phyloP scores from a whole-genome alignment of 2,888 invertebrate genomes.

The Tortrix viridana region DNA sequence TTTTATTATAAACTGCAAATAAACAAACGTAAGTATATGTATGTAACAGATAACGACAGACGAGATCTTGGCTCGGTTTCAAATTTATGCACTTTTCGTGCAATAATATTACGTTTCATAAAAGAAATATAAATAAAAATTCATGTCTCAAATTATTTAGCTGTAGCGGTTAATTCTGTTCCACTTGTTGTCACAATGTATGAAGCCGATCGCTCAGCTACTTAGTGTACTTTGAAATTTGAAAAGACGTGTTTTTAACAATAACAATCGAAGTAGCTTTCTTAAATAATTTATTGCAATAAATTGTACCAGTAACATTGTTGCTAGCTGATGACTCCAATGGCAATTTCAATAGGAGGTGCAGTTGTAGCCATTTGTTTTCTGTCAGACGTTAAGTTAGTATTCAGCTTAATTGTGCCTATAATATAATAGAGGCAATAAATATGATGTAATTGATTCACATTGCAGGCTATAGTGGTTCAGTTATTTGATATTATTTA shows the following conservation, averaged over 20 bases:
- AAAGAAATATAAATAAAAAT: slow-evolving; percentile 25
- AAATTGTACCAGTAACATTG: neutral
- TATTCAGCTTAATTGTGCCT: slow-evolving; percentile 14
- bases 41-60: slow-evolving; percentile 22
- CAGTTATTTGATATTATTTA: too few species aligned
- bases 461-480: slow-evolving; percentile 9
- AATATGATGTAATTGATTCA: slow-evolving; percentile 22
- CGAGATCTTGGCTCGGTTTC: slow-evolving; percentile 34
- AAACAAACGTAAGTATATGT: slow-evolving; percentile 17
- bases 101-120: slow-evolving; percentile 31
- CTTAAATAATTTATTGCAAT: neutral
- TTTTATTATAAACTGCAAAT: slow-evolving; percentile 36
- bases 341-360: neutral
- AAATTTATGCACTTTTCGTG: slow-evolving; percentile 34
- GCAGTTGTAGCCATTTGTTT: slow-evolving; percentile 7
- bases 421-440: slow-evolving; percentile 40
- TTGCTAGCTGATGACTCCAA: neutral
- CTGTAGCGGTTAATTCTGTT: slow-evolving; percentile 7
- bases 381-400: slow-evolving; percentile 21
- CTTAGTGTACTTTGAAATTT: neutral
- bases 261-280: too few species aligned
- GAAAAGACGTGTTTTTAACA: too few species aligned
- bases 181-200: slow-evolving; percentile 1
- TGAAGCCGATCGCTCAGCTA: too few species aligned
- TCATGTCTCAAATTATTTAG: slow-evolving; percentile 25